Base-by-base conservation (phyloP, 2,113 vertebrate species). In the Ammospiza nelsoni region DNA sequence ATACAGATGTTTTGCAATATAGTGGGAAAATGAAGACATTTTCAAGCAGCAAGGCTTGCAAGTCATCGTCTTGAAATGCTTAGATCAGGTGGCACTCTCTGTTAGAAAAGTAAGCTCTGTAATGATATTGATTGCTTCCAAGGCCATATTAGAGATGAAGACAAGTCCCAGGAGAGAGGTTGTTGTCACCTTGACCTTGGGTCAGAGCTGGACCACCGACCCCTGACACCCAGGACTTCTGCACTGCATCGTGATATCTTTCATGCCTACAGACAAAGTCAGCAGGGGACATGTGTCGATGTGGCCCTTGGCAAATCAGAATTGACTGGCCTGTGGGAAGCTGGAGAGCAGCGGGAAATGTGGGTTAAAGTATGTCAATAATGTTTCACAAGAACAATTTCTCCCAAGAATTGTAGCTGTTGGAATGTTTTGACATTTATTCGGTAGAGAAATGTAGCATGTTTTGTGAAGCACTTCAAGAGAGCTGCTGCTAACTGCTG, bases 301-400 rank as follows among this genome's bases (percentile, higher is more conserved):
- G 98, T 96, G 95, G 92, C 94, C 97, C 97, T 98, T 97, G 97
- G 98, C 97, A 98, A 98, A 99, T 98, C 98, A 98, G 98, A 98
- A 99, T 98, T 98, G 99, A 99, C 98, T 98, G 97, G 97, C 83
- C 96, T 85, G 94, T 96, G 94, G 98, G 98, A 97, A 97, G 97
- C 98, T 98, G 97, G 98, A 96, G 66, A 98, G 97, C 98, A 95
- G 96, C 75, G 97, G 98, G 97, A 98, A 99, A 99, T 97, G 98
- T 97, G 97, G 98, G 99, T 99, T 99, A 99, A 99, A 99, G 97
- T 95, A 99, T 99, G 99, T 99, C 99, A 99, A 99, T 99, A 99
- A 98, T 98, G 98, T 98, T 99, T 99, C 98, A 99, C 98, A 98
- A 97, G 98, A 99, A 99, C 98, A 98, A 98, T 99, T 99, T 99